Percentiles rank a stretch among this genome's conserved stretches.
These are phyloP conservation scores for Benitochromis conjunctus DNA, from an alignment of 2,113 vertebrate genomes.

Conservation along the genomic window DNA sequence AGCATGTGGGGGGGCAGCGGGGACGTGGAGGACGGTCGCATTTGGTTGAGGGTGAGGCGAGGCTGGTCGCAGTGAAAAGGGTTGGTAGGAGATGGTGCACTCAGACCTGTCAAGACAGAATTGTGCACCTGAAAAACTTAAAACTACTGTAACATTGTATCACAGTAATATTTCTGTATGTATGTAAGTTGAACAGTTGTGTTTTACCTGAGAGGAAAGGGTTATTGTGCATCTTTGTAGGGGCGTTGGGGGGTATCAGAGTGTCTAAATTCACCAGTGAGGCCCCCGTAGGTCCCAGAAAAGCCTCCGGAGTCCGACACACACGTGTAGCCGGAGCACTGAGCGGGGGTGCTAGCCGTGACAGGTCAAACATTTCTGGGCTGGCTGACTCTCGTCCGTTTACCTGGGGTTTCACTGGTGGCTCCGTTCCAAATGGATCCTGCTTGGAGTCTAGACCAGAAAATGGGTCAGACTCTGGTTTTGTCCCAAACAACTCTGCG, in stretches of 20 bases:
- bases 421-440: slow-evolving; percentile 77
- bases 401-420: slow-evolving; percentile 70
- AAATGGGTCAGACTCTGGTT: slow-evolving; percentile 40
- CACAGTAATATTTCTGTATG: not conserved
- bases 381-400: slow-evolving; percentile 76
- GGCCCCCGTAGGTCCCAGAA: slow-evolving; percentile 87
- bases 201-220: slow-evolving; percentile 87
- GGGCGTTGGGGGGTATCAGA: slow-evolving; percentile 74
- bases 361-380: slow-evolving; percentile 78
- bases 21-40: slow-evolving; percentile 82
- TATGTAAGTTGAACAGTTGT: not conserved
- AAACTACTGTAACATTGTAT: not conserved
- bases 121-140: not conserved
- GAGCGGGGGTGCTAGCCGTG: slow-evolving; percentile 75
- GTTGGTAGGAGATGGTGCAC: slow-evolving; percentile 85
- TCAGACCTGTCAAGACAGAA: slow-evolving; percentile 74
- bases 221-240: slow-evolving; percentile 79
- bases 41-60: slow-evolving; percentile 89
- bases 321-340: slow-evolving; percentile 59
- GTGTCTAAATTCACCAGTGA: slow-evolving; percentile 92
- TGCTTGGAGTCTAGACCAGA: slow-evolving; percentile 53
- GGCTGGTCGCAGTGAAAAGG: slow-evolving; percentile 87
- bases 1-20: slow-evolving; percentile 73
- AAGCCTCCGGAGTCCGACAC: slow-evolving; percentile 86
- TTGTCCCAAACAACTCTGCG: slow-evolving; percentile 75